These are phyloP conservation scores for Molorchus minor DNA, from an alignment of 2,888 invertebrate species.

Conservation along the genomic window DNA sequence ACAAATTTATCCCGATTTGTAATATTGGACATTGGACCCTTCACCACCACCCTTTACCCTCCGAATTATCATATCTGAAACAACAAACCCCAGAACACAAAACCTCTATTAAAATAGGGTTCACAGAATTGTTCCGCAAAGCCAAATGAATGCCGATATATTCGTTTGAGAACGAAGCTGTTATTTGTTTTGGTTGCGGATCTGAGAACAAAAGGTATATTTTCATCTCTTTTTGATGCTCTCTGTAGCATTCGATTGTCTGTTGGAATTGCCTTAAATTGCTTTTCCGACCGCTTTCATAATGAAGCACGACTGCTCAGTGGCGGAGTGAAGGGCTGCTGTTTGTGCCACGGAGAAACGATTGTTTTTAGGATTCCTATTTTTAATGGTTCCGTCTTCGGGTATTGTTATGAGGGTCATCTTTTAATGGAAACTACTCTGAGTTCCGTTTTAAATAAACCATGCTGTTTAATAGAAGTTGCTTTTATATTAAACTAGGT, in stretches of 20 bases:
- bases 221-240: conserved; percentile 55
- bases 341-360: too few species aligned
- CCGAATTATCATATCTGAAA: conserved; percentile 22
- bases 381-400: too few species aligned
- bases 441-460: too few species aligned
- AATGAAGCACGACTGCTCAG: conserved; percentile 53
- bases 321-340: conserved; percentile 23
- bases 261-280: conserved; percentile 61
- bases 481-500: too few species aligned
- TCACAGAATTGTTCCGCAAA: conserved; percentile 35
- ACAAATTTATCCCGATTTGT: not conserved
- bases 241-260: conserved; percentile 58
- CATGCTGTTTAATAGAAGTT: too few species aligned
- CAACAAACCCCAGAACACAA: conserved; percentile 23
- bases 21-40: too few species aligned
- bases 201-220: conserved; percentile 48
- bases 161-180: conserved; percentile 39
- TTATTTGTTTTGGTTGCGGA: conserved; percentile 52
- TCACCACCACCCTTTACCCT: not conserved
- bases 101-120: conserved; percentile 28
- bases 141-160: conserved; percentile 40
- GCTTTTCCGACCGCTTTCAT: conserved; percentile 59
- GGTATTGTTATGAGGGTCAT: too few species aligned
- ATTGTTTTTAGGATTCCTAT: too few species aligned
- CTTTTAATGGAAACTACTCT: too few species aligned